A percentile compares a stretch with the other conserved stretches of the same genome.
Conservation (phyloP, 2,113 vertebrate genomes). For the Pachycephala philippinensis region DNA sequence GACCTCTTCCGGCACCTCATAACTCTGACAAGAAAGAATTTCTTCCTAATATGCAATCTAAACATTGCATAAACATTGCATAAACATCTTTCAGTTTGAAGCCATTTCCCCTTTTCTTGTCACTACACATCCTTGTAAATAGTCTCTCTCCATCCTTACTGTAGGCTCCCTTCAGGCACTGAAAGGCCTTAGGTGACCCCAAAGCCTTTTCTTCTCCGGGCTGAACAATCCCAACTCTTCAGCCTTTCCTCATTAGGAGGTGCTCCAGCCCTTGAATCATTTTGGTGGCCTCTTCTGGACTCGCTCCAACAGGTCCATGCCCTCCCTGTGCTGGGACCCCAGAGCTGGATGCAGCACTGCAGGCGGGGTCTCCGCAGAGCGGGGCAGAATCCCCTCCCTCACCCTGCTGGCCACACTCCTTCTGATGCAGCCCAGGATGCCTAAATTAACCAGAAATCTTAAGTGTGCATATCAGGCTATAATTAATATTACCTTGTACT, state of each 20-base stretch:
- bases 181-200: neutral
- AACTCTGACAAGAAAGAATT: neutral
- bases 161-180: neutral
- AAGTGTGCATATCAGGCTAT: neutral
- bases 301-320: rapidly evolving
- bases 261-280: too few relatives aligned
- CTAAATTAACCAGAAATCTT: neutral
- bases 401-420: neutral
- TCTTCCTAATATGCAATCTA: neutral
- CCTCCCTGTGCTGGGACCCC: neutral
- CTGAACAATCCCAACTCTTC: neutral
- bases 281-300: neutral
- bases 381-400: neutral
- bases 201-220: neutral
- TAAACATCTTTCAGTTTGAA: neutral
- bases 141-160: neutral
- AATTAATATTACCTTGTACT: neutral
- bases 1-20: neutral
- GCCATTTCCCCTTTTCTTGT: neutral
- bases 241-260: neutral
- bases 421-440: neutral
- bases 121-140: neutral
- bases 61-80: too few relatives aligned
- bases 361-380: neutral
- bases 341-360: neutral